Base-by-base conservation (phyloP, 2,888 invertebrate genomes). In the Sepiola atlantica region DNA sequence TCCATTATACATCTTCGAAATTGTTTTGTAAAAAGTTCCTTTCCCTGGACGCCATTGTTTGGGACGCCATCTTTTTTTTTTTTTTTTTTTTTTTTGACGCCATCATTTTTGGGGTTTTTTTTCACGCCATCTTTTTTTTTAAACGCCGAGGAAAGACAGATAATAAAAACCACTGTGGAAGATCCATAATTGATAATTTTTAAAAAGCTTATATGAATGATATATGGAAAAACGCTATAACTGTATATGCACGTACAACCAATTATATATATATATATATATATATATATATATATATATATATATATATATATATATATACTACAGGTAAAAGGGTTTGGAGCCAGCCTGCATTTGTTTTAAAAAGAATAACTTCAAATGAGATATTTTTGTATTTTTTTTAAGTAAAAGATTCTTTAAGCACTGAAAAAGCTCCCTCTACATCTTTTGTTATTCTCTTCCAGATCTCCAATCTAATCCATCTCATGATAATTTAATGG, bases 281-380 rank as follows among this genome's bases (percentile, higher is more conserved):
- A 77, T 77, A n/a, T 77, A 77, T 77, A 77, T 77, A n/a, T 77
- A n/a, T n/a, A 77, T 77, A n/a, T n/a, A 77, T 77, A 77, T 77
- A 77, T 28, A 57, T 21, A 57, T 57, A 21, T 57, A 57, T 57
- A 57, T 57, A 21, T 21, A 21, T 57, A 57, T 57, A 45, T 45
- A 45, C 45, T 45, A 45, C 45, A 45, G 45, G 45, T 45, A 45
- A 45, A 45, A 45, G 8, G 45, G 45, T 45, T 45, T 45, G 45
- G 4, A 2, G 45, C 45, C 8, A 45, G 8, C 8, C 45, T 45
- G 45, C 45, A 45, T 45, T 45, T 45, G 4, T 45, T 45, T 45
- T 45, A 45, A 45, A 45, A 45, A 45, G 45, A n/a, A 45, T 45
- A 45, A 45, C 45, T 45, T 45, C 45, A 45, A 45, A 45, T 8